These are phyloP conservation scores for Polypterus senegalus DNA, from an alignment of 2,113 vertebrate genomes.

Conservation along the genomic window DNA sequence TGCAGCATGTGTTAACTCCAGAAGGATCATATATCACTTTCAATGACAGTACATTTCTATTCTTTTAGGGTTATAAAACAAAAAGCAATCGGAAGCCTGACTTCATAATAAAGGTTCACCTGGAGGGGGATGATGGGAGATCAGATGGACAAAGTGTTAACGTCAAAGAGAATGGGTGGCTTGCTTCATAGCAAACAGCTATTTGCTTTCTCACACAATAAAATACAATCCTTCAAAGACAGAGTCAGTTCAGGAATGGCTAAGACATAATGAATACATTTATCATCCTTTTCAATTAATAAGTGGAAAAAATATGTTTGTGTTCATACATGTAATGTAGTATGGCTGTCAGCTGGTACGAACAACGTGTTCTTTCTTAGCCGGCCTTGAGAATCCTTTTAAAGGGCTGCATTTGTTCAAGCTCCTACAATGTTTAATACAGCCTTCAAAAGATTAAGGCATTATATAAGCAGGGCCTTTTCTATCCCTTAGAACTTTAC, in stretches of 20 bases:
- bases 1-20: not conserved
- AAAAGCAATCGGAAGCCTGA: not conserved
- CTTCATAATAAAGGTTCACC: not conserved
- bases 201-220: no score
- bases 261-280: not conserved
- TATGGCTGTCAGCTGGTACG: no score
- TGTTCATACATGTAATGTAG: no score
- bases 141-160: not conserved
- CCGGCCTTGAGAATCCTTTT: no score
- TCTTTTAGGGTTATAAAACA: not conserved
- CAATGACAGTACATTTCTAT: slow-evolving; percentile 1
- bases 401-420: no score
- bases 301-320: not conserved
- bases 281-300: not conserved
- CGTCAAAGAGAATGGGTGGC: not conserved
- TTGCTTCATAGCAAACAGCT: no score
- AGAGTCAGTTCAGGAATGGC: not conserved
- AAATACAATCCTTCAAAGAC: no score
- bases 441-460: no score
- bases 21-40: not conserved
- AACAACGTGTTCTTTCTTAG: no score
- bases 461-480: no score
- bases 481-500: no score
- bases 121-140: not conserved
- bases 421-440: no score